Percentiles rank a stretch among this genome's conserved stretches.
Conservation (phyloP, 1,140 invertebrate genomes). For the Bombus polaris region DNA sequence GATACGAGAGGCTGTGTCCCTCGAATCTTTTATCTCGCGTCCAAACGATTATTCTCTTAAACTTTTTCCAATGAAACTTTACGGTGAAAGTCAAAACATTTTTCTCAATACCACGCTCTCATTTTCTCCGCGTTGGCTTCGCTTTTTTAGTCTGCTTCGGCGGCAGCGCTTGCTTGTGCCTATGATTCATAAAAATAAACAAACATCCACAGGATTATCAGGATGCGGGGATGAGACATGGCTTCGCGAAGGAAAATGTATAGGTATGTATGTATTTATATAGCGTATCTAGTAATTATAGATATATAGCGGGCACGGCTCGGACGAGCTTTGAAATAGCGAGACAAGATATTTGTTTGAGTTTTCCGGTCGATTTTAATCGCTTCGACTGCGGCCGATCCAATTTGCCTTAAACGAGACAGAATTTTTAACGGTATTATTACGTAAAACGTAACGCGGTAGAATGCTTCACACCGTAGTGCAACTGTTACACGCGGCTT, state of each 20-base stretch:
- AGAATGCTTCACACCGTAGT: neutral
- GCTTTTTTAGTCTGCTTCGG: neutral
- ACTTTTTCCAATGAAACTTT: neutral
- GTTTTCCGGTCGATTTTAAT: neutral
- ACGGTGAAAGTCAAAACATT: neutral
- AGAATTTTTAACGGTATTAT: slow-evolving; percentile 16
- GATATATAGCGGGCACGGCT: neutral
- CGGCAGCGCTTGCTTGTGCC: no score
- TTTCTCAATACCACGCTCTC: neutral
- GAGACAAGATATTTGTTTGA: neutral
- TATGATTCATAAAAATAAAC: neutral
- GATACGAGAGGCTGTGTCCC: neutral
- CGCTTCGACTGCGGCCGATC: neutral
- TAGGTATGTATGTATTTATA: neutral
- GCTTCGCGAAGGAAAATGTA: neutral
- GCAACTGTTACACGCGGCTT: neutral
- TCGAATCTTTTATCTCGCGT: neutral
- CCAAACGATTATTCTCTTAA: neutral
- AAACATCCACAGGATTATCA: no score
- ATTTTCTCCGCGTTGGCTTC: neutral
- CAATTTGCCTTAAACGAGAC: slow-evolving; percentile 20
- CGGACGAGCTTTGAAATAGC: neutral
- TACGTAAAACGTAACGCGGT: slow-evolving; percentile 5
- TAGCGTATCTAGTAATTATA: neutral
- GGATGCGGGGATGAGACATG: neutral